Base-by-base conservation (phyloP, 2,797 vertebrate genomes). In the Danio albolineatus region DNA sequence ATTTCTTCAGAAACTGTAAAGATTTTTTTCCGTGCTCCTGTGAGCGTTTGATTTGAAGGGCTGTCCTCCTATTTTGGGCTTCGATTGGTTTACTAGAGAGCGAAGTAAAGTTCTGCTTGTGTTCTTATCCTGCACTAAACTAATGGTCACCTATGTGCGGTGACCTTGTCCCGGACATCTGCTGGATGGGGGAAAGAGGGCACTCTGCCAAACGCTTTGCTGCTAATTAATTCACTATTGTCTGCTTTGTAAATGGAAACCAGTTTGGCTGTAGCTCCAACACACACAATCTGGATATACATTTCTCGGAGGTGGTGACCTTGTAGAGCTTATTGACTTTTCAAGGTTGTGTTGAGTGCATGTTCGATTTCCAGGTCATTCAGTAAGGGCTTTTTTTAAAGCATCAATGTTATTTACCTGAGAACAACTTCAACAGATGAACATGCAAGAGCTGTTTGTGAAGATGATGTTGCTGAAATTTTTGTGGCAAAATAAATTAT, bases 171-270 rank as follows among this genome's bases (percentile, higher is more conserved):
- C 72, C 71, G 72, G 89, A 89, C 86, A 88, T 91, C 87, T 89
- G 87, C 86, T 88, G 6, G 76, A 21, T 28, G 70, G 87, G 85
- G 76, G 44, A 71, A 66, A 64, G 44, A 75, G 36, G 64, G 76
- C 70, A 36, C n/a, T 80, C 85, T 87, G 89, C 89, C 91, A 90
- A 84, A 81, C 79, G 59, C 83, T 88, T 83, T 60, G 83, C 85
- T 76, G 85, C 83, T 93, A 93, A 94, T 94, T 91, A 93, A 93
- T 92, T 91, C 86, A 85, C 89, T 74, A 79, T 88, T 89, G 90
- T 90, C 91, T 83, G 62, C 87, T 89, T 88, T 87, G 86, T 85
- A 82, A 82, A 88, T 85, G 65, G 69, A 88, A 79, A 82, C 86
- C 76, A 74, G 57, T 83, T 84, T 83, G 87, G 87, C 89, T 84